phyloP scores from a whole-genome alignment of 2,113 vertebrate genomes.

The Stomatorhinus ivindoensis region DNA sequence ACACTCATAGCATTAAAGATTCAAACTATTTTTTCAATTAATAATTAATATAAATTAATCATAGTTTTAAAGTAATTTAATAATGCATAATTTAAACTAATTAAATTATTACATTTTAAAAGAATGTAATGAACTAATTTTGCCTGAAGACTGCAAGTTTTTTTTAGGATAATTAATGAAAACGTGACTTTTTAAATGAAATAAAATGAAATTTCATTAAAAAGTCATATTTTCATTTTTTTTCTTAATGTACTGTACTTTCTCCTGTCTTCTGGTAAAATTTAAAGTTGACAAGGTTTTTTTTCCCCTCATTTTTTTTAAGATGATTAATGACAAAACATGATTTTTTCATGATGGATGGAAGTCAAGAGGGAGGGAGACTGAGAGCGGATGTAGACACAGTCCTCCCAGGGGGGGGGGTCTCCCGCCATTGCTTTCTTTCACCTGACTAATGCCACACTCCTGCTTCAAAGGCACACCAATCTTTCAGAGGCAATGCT shows the following conservation, averaged over 20 bases:
- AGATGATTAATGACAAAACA: neutral
- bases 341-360: neutral
- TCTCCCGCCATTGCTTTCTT: neutral
- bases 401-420: neutral
- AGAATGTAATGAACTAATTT: neutral
- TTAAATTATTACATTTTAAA: neutral
- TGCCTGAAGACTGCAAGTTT: neutral
- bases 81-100: neutral
- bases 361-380: neutral
- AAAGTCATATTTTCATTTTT: neutral
- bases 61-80: neutral
- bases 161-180: neutral
- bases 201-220: neutral
- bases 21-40: neutral
- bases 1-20: neutral
- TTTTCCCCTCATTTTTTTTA: neutral
- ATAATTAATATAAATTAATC: neutral
- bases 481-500: neutral
- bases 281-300: neutral
- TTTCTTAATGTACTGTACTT: neutral
- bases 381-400: neutral
- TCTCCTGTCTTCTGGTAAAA: neutral
- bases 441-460: neutral
- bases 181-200: neutral
- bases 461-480: neutral